Base-by-base conservation (phyloP, 1,140 invertebrate species). In the Hermatobates lingyangjiaoensis region DNA sequence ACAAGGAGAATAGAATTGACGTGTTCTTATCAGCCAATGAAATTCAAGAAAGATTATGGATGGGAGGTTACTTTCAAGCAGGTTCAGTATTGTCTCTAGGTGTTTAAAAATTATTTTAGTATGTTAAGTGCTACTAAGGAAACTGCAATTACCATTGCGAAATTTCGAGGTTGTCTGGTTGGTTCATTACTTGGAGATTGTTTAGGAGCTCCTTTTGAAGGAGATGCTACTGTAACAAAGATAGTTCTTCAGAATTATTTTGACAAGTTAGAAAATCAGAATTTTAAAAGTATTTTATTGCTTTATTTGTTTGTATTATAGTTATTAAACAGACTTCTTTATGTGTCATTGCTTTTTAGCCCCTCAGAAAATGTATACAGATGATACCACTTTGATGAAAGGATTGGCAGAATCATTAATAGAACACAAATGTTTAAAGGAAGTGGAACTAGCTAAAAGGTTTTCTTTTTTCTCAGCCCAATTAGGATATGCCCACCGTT, bases 331-430 rank as follows among this genome's bases (percentile, higher is more conserved):
- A 24, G 12, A 34, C 7, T 47, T 47, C 26, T 5, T n/a, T 21
- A 24, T 27, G 30, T 34, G 18, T 34, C 30, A 34, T 10, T 34
- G 10, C 52, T 39, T 27, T 27, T 10, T 54, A 79, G 76, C 70
- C 28, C 76, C 76, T 38, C 65, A 72, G 28, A 75, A 77, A 57
- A 59, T 66, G 25, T 84, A 72, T 61, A 83, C 83, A 27, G 83
- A 87, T 73, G 83, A 87, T 61, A 83, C 83, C 15, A 79, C 77
- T 21, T 84, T 87, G 82, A 77, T 77, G 15, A 71, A 72, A 60
- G 70, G 70, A 40, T 63, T 84, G 38, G 78, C 76, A 3, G 63
- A 71, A 57, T 81, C 77, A 39, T 62, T 87, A 24, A 67, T 81
- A 23, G 68, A 78, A 44, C 71, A 75, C 48, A 71, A 72, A 55